Conservation (phyloP, 2,113 vertebrate genomes). For the Oreochromis tanganicae region DNA sequence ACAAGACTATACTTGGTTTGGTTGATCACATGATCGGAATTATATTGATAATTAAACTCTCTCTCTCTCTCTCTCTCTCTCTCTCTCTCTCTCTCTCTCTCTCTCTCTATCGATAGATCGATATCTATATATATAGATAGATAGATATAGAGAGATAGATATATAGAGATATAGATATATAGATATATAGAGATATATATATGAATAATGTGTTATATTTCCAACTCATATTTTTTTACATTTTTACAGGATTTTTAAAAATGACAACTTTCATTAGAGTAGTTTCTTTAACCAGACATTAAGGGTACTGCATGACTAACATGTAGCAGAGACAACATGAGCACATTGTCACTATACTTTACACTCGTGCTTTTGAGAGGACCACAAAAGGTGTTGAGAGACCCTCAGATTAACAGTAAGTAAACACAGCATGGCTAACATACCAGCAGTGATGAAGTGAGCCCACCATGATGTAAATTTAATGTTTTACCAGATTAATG, state of each 20-base stretch:
- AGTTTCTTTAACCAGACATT: not conserved
- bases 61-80: too few relatives aligned
- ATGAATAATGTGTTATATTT: too few relatives aligned
- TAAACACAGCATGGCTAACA: not conserved
- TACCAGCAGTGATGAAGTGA: not conserved
- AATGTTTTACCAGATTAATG: not conserved
- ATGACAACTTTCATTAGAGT: not conserved
- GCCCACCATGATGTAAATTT: not conserved
- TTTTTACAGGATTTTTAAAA: not conserved
- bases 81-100: too few relatives aligned
- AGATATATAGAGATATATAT: too few relatives aligned
- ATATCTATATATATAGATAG: too few relatives aligned
- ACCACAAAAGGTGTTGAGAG: not conserved
- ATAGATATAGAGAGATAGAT: too few relatives aligned
- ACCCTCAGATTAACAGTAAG: not conserved
- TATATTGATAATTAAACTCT: not conserved
- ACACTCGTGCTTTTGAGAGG: not conserved
- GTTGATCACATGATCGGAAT: fast-evolving
- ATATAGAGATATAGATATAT: too few relatives aligned
- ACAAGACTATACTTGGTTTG: not conserved
- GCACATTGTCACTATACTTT: not conserved
- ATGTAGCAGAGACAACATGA: not conserved
- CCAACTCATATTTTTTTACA: not conserved
- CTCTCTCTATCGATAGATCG: too few relatives aligned
- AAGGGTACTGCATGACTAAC: not conserved